These are phyloP conservation scores for Melinaea marsaeus DNA, from an alignment of 2,888 invertebrate species.

Conservation along the genomic window DNA sequence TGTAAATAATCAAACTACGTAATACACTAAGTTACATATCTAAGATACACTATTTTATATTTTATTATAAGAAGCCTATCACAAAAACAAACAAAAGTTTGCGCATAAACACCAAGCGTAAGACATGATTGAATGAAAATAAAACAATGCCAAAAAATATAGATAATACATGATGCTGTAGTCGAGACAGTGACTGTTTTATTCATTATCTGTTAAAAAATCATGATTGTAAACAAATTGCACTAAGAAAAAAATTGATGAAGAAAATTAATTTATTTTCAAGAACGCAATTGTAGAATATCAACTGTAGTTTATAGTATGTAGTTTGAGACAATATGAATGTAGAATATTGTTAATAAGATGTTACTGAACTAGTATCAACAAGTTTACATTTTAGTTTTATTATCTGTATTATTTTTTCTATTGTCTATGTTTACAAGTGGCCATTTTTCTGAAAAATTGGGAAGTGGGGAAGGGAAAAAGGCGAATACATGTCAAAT, in stretches of 20 bases:
- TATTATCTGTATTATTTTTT: conserved; percentile 27
- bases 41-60: conserved; percentile 14
- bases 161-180: background rate
- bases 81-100: conserved; percentile 69
- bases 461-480: conserved; percentile 62
- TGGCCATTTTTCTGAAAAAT: conserved; percentile 52
- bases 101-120: conserved; percentile 61
- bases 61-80: conserved; percentile 21
- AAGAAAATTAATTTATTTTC: too few species aligned
- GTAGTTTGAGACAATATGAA: too few species aligned
- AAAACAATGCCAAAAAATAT: conserved; percentile 9
- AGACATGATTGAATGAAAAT: conserved; percentile 57
- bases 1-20: conserved; percentile 40
- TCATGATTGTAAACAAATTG: too few species aligned
- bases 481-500: conserved; percentile 74
- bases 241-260: too few species aligned
- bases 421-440: conserved; percentile 37
- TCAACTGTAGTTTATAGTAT: too few species aligned
- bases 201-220: too few species aligned
- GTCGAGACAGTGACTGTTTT: too few species aligned
- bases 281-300: too few species aligned
- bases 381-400: background rate
- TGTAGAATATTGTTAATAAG: too few species aligned
- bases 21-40: conserved; percentile 34
- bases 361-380: background rate